These are phyloP conservation scores for Cyphotilapia sp. DNA, from an alignment of 2,113 vertebrate species.

Conservation along the genomic window DNA sequence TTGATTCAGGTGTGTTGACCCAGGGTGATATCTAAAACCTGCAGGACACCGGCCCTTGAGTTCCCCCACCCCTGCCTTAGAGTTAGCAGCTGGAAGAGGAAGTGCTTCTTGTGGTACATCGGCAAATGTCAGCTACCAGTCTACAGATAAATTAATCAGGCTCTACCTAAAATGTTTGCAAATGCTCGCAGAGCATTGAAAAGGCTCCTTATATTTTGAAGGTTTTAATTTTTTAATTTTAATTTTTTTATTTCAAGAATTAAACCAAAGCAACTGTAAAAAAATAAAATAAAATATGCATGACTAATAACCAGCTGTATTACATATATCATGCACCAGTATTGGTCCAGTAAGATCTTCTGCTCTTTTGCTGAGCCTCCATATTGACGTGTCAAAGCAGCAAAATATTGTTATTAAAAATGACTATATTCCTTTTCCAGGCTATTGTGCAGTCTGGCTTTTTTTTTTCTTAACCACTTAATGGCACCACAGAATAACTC, in stretches of 20 bases:
- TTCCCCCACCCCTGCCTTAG: background rate
- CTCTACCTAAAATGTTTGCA: background rate
- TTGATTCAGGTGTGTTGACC: background rate
- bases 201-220: background rate
- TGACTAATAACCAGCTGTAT: background rate
- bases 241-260: background rate
- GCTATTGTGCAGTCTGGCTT: background rate
- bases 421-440: background rate
- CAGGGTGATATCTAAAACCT: background rate
- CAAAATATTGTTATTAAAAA: background rate
- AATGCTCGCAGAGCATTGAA: background rate
- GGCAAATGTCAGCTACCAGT: too few relatives aligned
- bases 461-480: background rate
- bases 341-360: background rate
- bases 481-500: background rate
- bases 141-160: background rate
- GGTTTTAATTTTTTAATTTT: background rate
- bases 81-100: background rate
- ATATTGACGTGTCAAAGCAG: background rate
- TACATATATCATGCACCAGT: background rate
- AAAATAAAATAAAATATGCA: accelerated
- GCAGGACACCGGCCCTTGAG: background rate
- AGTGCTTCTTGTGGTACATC: background rate
- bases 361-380: background rate
- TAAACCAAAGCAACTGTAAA: background rate